Evolutionary conservation across 2,797 vertebrate genomes (phyloP).

Genomic region (Champsocephalus gunnari): DNA sequence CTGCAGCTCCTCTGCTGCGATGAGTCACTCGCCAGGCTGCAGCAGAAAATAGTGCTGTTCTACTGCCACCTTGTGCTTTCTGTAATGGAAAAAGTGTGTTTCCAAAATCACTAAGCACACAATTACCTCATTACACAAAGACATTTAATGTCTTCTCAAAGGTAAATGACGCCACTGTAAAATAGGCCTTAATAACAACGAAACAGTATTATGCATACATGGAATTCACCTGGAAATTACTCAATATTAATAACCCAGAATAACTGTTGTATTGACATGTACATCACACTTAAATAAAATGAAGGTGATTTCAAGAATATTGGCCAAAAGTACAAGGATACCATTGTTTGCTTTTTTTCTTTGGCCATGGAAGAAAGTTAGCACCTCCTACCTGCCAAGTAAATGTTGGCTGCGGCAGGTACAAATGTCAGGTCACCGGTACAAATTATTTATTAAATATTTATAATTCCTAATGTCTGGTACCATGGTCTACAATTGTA

Average conservation of each 20-base stretch:
- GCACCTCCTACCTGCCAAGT: no score
- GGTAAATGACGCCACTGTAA: background rate
- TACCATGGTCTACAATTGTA: no score
- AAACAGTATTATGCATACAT: background rate
- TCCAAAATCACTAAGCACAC: background rate
- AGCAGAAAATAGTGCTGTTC: conserved; percentile 51
- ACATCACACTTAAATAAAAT: background rate
- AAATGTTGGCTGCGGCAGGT: no score
- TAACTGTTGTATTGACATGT: background rate
- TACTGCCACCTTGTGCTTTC: conserved; percentile 77
- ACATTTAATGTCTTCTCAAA: background rate
- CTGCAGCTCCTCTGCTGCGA: conserved; percentile 64
- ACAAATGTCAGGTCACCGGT: no score
- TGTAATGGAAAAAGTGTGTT: background rate
- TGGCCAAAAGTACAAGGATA: background rate
- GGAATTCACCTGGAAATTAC: background rate
- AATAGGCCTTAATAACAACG: background rate
- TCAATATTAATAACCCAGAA: background rate
- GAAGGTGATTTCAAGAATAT: background rate
- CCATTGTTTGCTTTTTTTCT: background rate
- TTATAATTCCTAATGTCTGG: no score
- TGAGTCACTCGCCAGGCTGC: conserved; percentile 63
- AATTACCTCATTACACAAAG: background rate
- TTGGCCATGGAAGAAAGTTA: no score
- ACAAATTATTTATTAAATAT: no score